Evolutionary conservation across 2,888 invertebrate species (phyloP).

Genomic region (Orchestes rusci): DNA sequence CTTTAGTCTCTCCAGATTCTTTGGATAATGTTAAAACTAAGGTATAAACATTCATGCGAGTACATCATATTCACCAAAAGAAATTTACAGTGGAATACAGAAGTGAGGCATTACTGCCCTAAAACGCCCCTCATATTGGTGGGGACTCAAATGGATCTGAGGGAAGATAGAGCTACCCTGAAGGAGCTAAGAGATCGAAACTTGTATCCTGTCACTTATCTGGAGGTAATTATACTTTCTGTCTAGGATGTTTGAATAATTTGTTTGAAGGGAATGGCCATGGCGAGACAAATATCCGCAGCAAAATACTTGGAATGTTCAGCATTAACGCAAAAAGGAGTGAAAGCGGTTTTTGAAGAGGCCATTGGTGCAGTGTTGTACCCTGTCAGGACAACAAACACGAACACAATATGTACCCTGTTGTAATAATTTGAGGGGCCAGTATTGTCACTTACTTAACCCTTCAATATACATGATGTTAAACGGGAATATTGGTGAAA

Average conservation of each 20-base stretch:
- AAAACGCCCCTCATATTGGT: constrained; percentile 97
- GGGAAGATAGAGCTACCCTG: constrained; percentile 94
- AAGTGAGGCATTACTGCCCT: constrained; percentile 99
- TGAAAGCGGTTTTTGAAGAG: constrained; percentile 99
- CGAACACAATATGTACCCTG: not conserved
- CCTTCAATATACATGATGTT: too few relatives aligned
- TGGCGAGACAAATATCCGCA: constrained; percentile 94
- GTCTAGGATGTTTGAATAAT: too few relatives aligned
- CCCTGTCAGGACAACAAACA: not conserved
- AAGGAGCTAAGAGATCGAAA: constrained; percentile 97
- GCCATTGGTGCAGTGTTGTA: constrained; percentile 56
- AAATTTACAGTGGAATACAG: constrained; percentile 99
- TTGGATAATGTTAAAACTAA: too few relatives aligned
- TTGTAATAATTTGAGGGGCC: too few relatives aligned
- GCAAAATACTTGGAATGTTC: constrained; percentile 98
- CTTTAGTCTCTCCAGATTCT: too few relatives aligned
- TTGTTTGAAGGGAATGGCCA: constrained; percentile 91
- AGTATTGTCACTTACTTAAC: too few relatives aligned
- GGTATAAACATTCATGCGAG: too few relatives aligned
- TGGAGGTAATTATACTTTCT: too few relatives aligned
- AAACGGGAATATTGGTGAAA: too few relatives aligned
- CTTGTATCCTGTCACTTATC: constrained; percentile 93
- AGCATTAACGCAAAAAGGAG: constrained; percentile 92
- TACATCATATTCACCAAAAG: too few relatives aligned
- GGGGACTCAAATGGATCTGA: constrained; percentile 94